phyloP scores from a whole-genome alignment of 2,113 vertebrate genomes.

The Sapayoa aenigma region DNA sequence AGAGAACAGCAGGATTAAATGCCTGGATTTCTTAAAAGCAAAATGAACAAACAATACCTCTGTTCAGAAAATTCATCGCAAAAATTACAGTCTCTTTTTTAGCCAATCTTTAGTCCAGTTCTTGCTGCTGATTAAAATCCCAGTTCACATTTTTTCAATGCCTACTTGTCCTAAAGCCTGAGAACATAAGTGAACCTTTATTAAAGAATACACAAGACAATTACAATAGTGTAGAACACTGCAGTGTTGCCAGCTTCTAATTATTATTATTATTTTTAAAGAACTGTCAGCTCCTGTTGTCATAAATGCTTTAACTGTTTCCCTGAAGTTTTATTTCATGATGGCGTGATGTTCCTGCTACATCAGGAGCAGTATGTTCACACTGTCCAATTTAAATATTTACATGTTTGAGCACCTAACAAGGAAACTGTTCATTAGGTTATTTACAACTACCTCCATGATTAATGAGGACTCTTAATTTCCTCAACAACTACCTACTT shows the following conservation, averaged over 20 bases:
- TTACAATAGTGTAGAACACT: neutral
- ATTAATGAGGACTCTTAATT: neutral
- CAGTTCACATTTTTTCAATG: neutral
- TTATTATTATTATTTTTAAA: neutral
- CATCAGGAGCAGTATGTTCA: neutral
- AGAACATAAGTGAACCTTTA: neutral
- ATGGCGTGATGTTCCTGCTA: neutral
- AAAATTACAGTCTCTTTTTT: neutral
- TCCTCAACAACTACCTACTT: neutral
- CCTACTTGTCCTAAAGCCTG: neutral
- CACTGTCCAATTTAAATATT: neutral
- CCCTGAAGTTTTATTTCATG: neutral
- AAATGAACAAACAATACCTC: neutral
- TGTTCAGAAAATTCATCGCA: neutral
- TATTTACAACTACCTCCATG: neutral
- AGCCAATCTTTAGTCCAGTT: neutral
- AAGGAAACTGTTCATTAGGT: neutral
- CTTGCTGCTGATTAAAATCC: neutral
- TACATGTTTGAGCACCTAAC: neutral
- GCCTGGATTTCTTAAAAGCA: neutral
- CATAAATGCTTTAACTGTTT: neutral
- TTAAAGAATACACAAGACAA: neutral
- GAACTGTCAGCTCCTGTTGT: neutral
- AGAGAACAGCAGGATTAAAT: neutral
- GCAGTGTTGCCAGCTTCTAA: neutral